phyloP scores from a whole-genome alignment of 2,797 vertebrate species.

The Labeo calbasu region DNA sequence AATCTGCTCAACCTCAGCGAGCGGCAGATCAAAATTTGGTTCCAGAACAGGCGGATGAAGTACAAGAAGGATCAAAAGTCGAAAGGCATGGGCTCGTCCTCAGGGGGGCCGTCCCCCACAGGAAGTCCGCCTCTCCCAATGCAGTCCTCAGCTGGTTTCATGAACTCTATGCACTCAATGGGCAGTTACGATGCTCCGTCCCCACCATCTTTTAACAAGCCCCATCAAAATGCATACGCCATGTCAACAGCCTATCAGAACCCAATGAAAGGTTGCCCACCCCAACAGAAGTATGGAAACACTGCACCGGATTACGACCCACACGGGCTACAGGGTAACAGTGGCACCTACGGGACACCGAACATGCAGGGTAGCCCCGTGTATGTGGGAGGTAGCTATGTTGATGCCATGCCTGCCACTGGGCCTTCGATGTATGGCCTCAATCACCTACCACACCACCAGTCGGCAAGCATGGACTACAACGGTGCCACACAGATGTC shows the following conservation, averaged over 20 bases:
- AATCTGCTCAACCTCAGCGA: constrained; percentile 96
- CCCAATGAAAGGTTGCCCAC: constrained; percentile 90
- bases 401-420: constrained; percentile 89
- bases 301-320: constrained; percentile 90
- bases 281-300: constrained; percentile 90
- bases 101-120: constrained; percentile 90
- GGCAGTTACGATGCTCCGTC: constrained; percentile 91
- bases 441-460: constrained; percentile 91
- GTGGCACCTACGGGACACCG: constrained; percentile 84
- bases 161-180: constrained; percentile 93
- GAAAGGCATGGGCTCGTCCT: constrained; percentile 93
- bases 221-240: constrained; percentile 94
- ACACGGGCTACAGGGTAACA: constrained; percentile 87
- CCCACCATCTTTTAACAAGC: constrained; percentile 91
- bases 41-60: constrained; percentile 97
- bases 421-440: constrained; percentile 94
- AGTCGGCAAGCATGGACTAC: constrained; percentile 91
- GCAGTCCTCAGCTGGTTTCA: constrained; percentile 92
- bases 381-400: constrained; percentile 91
- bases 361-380: constrained; percentile 90
- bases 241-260: constrained; percentile 90
- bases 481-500: constrained; percentile 86
- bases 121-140: constrained; percentile 92
- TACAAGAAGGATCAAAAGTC: constrained; percentile 98
- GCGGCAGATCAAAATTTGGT: constrained; percentile 99